A percentile compares a stretch with the other conserved stretches of the same genome.
phyloP scores from a whole-genome alignment of 2,888 invertebrate genomes.

The Apotomis turbidana region DNA sequence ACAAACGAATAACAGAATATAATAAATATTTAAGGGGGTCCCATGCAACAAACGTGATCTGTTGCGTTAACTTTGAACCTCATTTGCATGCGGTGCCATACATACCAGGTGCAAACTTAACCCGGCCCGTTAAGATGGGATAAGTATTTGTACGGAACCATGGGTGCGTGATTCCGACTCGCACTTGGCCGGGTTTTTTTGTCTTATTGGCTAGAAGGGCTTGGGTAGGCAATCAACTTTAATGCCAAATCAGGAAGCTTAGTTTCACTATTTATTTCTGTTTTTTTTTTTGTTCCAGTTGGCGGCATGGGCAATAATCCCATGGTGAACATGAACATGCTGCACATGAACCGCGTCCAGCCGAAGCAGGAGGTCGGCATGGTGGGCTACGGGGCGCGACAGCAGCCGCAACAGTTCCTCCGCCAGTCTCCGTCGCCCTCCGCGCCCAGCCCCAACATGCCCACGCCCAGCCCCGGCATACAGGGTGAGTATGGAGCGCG shows the following conservation, averaged over 20 bases:
- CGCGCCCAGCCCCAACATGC: constrained; percentile 87
- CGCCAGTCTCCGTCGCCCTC: constrained; percentile 92
- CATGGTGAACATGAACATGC: constrained; percentile 73
- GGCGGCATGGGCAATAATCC: constrained; percentile 72
- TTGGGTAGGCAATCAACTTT: too few relatives aligned
- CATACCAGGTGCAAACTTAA: too few relatives aligned
- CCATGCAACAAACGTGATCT: too few relatives aligned
- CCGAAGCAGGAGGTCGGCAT: constrained; percentile 67
- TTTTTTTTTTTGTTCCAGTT: neutral
- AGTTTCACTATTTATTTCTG: neutral
- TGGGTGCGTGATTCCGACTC: too few relatives aligned
- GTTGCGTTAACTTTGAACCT: too few relatives aligned
- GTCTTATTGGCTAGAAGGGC: too few relatives aligned
- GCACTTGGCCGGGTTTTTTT: too few relatives aligned
- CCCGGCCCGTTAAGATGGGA: too few relatives aligned
- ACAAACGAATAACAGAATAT: too few relatives aligned
- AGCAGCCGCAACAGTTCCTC: constrained; percentile 90
- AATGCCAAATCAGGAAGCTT: neutral
- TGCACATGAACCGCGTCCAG: constrained; percentile 71
- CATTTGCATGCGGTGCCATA: too few relatives aligned
- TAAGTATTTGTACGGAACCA: too few relatives aligned
- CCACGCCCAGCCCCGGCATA: constrained; percentile 81
- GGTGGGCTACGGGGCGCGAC: constrained; percentile 81
- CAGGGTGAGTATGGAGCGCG: constrained; percentile 42
- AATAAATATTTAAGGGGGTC: too few relatives aligned